Base-by-base conservation (phyloP, 1,140 invertebrate species). In the Hyposmocoma kahamanoa region DNA sequence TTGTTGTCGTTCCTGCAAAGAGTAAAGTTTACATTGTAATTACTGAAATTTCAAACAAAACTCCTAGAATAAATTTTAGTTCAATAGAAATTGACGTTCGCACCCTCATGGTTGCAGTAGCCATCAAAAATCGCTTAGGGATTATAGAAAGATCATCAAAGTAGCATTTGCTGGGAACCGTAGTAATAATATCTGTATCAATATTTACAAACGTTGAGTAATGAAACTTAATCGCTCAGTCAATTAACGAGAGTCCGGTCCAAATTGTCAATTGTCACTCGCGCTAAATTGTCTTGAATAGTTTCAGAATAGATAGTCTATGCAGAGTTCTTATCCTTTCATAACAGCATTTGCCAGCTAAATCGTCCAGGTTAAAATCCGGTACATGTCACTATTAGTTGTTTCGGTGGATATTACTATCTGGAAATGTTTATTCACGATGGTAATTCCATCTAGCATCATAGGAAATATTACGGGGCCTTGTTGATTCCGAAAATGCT, bases 81-180 rank as follows among this genome's bases (percentile, higher is more conserved):
- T 26, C 5, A 26, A 26, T 5, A 26, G 24, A 26, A 26, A 5
- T 26, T 26, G 24, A 26, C 24, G 24, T 26, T 26, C 24, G 11
- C 5, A 34, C 32, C 32, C 8, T 13, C 38, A 1, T 11, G 2
- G 38, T 20, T 21, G 22, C 42, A 55, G 42, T 51, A 47, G 57
- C 63, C 71, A 76, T 81, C 72, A 81, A 72, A 78, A 74, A 76
- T 66, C 72, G 72, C 68, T 81, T 78, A 76, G 56, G 59, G 56
- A 56, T 65, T 68, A 71, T 63, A 62, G 56, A 62, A 66, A 50
- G 62, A 66, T 60, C 66, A 61, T 67, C 60, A 71, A 50, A 46
- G 43, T 41, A 53, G 56, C 53, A 49, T 61, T 69, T 62, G 51
- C 38, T 47, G 53, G 36, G 39, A 38, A 49, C 52, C 38, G 20